Evolutionary conservation across 2,888 invertebrate genomes (phyloP), one percentile per base, ranked within the genome.

Genomic region (Antheraea assamensis): DNA sequence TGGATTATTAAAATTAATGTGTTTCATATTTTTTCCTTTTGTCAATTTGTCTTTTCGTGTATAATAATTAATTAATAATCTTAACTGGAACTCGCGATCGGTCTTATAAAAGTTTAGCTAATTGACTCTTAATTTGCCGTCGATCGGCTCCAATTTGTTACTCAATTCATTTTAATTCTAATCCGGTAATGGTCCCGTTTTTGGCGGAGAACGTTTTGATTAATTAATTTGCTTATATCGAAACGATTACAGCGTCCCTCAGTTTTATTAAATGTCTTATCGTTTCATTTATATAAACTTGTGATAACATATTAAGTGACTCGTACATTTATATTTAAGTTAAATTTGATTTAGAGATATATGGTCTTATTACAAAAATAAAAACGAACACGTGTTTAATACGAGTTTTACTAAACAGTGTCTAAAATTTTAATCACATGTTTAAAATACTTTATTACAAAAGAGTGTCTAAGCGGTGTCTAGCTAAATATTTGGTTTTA

Each of bases 41-140:
- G 3, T 7, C 42, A 42, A 42, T 42, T 42, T 42, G 42, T 42
- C 31, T 35, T 31, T 17, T 35, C 31, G 66, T 19, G 3, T 30
- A 47, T 82, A 81, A 86, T 83, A 81, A 86, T 83, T 83, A 82
- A 83, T 84, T 82, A 83, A 83, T 83, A 83, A 81, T 80, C 77
- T 79, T 75, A 78, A 74, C 79, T 78, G 74, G 78, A 79, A 79
- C 78, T 79, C 75, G 74, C 77, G 81, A 84, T 83, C 81, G 80
- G 79, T 82, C 80, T 78, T 76, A 75, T 72, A 75, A 81, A 85
- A 85, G 80, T 85, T 86, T 77, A 77, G 77, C 81, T 84, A 86
- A 86, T 84, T 85, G 82, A 82, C 78, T 76, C 76, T 80, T 83
- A 83, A 83, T 82, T 81, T 83, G 72, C 76, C 80, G 79, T 78